A percentile compares a stretch with the other conserved stretches of the same genome.
These are phyloP conservation scores for Meloidogyne hapla DNA, from an alignment of 1,140 invertebrate species.

Conservation along the genomic window DNA sequence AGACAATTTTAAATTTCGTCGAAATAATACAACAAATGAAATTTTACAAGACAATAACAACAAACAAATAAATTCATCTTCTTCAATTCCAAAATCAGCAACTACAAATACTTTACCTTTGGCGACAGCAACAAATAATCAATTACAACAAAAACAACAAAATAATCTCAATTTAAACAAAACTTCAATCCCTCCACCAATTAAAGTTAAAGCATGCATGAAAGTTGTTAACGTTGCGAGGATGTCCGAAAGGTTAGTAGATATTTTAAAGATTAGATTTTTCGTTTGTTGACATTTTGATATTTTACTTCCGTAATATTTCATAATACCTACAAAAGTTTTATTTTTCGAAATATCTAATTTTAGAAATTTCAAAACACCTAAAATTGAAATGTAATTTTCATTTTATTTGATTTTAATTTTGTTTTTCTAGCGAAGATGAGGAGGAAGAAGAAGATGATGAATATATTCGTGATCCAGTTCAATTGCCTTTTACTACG, in stretches of 20 bases:
- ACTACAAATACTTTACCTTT: slow-evolving; percentile 28
- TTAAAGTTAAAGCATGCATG: background rate
- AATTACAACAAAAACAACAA: slow-evolving; percentile 10
- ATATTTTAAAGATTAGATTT: background rate
- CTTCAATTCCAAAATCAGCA: slow-evolving; percentile 45
- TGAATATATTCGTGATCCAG: slow-evolving; percentile 34
- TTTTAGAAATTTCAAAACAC: too few relatives aligned
- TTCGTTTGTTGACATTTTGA: too few relatives aligned
- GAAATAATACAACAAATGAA: slow-evolving; percentile 17
- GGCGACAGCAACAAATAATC: background rate
- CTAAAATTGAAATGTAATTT: background rate
- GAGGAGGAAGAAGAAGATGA: slow-evolving; percentile 46
- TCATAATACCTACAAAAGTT: too few relatives aligned
- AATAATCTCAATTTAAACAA: slow-evolving; percentile 48
- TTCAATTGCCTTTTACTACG: slow-evolving; percentile 37
- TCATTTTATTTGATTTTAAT: background rate
- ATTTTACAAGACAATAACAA: background rate
- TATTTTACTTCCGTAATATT: too few relatives aligned
- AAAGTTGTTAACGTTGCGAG: slow-evolving; percentile 10
- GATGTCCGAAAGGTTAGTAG: background rate
- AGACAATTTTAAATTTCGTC: background rate
- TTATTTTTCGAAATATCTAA: too few relatives aligned
- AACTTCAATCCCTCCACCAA: slow-evolving; percentile 30
- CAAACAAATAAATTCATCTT: background rate
- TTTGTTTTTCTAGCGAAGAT: background rate